A percentile compares a stretch with the other conserved stretches of the same genome.
phyloP scores from a whole-genome alignment of 2,113 vertebrate species.

The Hippopotamus amphibius region DNA sequence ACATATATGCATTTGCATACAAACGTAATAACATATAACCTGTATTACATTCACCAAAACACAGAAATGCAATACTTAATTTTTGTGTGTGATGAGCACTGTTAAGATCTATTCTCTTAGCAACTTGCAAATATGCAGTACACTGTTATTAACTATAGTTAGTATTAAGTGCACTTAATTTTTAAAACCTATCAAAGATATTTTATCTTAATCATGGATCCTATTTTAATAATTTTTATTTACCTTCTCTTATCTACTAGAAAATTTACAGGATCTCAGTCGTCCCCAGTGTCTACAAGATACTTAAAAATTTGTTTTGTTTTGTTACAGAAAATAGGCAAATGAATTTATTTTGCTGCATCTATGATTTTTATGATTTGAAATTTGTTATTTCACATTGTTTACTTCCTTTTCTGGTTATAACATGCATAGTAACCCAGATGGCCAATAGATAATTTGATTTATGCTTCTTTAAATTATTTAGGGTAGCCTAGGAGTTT shows the following conservation, averaged over 20 bases:
- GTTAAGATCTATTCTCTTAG: background rate
- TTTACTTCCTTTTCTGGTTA: slow-evolving; percentile 35
- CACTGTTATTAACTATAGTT: background rate
- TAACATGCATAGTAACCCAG: slow-evolving; percentile 1
- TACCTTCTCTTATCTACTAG: background rate
- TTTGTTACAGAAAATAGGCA: slow-evolving; percentile 24
- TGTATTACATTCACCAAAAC: background rate
- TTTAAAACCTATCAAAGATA: background rate
- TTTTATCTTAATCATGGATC: background rate
- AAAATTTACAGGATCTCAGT: background rate
- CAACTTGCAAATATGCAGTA: background rate
- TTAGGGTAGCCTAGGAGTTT: background rate
- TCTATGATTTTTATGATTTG: slow-evolving; percentile 26
- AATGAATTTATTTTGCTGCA: slow-evolving; percentile 17
- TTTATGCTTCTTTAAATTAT: background rate
- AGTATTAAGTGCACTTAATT: background rate
- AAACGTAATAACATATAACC: background rate
- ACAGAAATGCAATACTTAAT: background rate
- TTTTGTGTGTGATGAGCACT: background rate
- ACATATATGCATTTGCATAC: background rate
- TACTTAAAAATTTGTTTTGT: background rate
- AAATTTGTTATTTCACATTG: background rate
- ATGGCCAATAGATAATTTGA: background rate
- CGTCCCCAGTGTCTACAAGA: background rate
- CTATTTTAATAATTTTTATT: slow-evolving; percentile 1